Evolutionary conservation across 2,888 invertebrate genomes (phyloP).

Genomic region (Timema podura): DNA sequence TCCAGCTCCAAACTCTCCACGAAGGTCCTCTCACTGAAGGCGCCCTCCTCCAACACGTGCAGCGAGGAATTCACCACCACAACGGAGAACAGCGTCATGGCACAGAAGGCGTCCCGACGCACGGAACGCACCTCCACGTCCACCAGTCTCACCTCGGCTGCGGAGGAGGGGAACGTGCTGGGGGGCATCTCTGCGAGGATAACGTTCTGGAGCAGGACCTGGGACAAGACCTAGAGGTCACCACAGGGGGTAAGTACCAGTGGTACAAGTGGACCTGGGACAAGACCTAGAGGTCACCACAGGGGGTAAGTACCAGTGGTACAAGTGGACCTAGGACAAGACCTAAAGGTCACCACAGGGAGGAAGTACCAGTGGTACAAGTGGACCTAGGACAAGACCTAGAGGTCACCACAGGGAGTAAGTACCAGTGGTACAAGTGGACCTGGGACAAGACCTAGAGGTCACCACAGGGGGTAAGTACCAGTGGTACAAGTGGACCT

Average conservation of each 20-base stretch:
- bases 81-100: slow-evolving; percentile 60
- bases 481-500: too few species aligned
- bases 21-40: slow-evolving; percentile 59
- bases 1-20: slow-evolving; percentile 58
- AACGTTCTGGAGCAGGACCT: slow-evolving; percentile 63
- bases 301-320: too few species aligned
- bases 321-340: slow-evolving; percentile 55
- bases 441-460: too few species aligned
- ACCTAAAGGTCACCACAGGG: slow-evolving; percentile 6
- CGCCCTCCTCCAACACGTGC: slow-evolving; percentile 55
- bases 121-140: slow-evolving; percentile 55
- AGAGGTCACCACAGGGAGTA: not conserved
- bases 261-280: slow-evolving; percentile 62
- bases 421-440: too few species aligned
- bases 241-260: not conserved
- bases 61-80: slow-evolving; percentile 59
- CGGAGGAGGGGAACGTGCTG: slow-evolving; percentile 60
- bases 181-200: slow-evolving; percentile 55
- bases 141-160: slow-evolving; percentile 51
- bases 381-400: slow-evolving; percentile 51
- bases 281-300: slow-evolving; percentile 3
- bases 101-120: slow-evolving; percentile 60
- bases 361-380: too few species aligned
- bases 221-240: slow-evolving; percentile 31
- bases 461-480: too few species aligned